phyloP scores from a whole-genome alignment of 1,140 invertebrate genomes.

The Drosophila kikkawai region DNA sequence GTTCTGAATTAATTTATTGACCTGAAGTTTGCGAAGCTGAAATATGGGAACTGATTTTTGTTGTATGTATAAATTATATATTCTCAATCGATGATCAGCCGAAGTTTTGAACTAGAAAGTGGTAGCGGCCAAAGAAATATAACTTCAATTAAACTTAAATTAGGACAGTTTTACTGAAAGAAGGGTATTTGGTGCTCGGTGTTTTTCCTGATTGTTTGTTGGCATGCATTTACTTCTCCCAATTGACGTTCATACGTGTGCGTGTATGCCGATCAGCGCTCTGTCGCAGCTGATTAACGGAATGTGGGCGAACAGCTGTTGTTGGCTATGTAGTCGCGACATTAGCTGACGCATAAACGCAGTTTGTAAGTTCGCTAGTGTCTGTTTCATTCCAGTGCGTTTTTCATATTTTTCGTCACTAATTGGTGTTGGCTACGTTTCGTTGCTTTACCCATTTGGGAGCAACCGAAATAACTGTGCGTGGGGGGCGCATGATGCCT shows the following conservation, averaged over 20 bases:
- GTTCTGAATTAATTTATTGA: no score
- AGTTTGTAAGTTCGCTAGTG: conserved; percentile 1
- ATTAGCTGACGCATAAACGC: conserved; percentile 33
- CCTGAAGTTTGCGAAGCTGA: not conserved
- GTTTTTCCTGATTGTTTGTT: not conserved
- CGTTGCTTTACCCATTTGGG: conserved; percentile 39
- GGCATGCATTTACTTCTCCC: conserved; percentile 27
- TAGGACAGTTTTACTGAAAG: not conserved
- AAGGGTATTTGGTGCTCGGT: not conserved
- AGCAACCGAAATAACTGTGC: conserved; percentile 62
- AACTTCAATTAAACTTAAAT: not conserved
- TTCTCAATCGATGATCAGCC: not conserved
- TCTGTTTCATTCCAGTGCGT: conserved; percentile 54
- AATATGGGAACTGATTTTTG: not conserved
- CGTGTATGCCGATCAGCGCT: conserved; percentile 11
- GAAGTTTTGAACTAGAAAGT: not conserved
- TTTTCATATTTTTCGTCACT: conserved; percentile 73
- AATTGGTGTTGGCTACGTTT: conserved; percentile 74
- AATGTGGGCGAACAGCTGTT: conserved; percentile 41
- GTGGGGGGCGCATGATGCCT: conserved; percentile 66
- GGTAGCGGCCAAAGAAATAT: not conserved
- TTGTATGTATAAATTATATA: not conserved
- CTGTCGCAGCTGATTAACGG: conserved; percentile 21
- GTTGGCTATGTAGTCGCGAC: conserved; percentile 6
- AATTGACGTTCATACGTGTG: conserved; percentile 27